A percentile compares a stretch with the other conserved stretches of the same genome.
These are phyloP conservation scores for Chiroxiphia lanceolata DNA, from an alignment of 2,797 vertebrate species.

Conservation along the genomic window DNA sequence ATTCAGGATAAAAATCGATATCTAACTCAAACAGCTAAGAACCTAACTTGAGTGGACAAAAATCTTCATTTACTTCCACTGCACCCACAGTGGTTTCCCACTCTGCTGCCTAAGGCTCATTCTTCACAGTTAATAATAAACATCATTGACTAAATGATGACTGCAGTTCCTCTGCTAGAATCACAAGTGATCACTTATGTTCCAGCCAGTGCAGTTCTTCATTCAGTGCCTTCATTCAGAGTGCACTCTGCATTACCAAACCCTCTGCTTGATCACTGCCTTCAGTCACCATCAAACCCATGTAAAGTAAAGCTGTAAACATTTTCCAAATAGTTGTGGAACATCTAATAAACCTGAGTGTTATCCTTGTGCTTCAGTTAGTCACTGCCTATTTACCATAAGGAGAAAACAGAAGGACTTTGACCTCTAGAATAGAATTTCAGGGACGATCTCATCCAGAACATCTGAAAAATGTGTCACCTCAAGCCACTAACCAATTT, in stretches of 20 bases:
- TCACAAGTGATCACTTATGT: background rate
- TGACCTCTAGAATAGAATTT: constrained; percentile 57
- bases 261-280: background rate
- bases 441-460: constrained; percentile 37
- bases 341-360: background rate
- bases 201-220: background rate
- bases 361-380: constrained; percentile 8
- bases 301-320: background rate
- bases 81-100: background rate
- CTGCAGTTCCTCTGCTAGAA: constrained; percentile 26
- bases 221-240: background rate
- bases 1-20: background rate
- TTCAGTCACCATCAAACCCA: background rate
- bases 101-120: constrained; percentile 21
- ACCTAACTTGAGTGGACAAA: background rate
- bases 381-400: background rate
- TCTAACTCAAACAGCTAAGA: background rate
- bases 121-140: constrained; percentile 58
- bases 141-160: constrained; percentile 39
- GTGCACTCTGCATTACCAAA: background rate
- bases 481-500: constrained; percentile 24
- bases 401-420: constrained; percentile 2
- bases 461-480: constrained; percentile 57
- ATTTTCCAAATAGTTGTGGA: constrained; percentile 1
- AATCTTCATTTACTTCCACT: constrained; percentile 28